Base-by-base conservation (phyloP, 2,797 vertebrate genomes). In the Spatula versicolor region DNA sequence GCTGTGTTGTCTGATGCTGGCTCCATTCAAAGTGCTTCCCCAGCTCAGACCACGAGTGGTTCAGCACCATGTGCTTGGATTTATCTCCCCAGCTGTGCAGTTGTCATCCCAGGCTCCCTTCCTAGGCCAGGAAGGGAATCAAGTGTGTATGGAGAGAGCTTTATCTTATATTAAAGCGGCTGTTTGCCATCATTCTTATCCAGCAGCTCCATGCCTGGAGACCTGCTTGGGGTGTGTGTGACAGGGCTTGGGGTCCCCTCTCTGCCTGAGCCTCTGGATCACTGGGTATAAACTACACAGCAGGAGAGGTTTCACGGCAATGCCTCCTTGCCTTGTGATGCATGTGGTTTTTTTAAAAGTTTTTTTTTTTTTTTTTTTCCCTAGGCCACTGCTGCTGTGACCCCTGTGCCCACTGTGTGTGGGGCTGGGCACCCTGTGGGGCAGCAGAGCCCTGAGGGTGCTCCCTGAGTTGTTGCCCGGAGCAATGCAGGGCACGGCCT, bases 401-500 rank as follows among this genome's bases (percentile, higher is more conserved):
- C 45, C 74, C 5, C 41, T 41, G 48, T 80, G 33, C 3, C 7
- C 59, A 0, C 0, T 39, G 21, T 22, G 21, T 46, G 46, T 46
- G 90, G 9, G 21, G 8, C 13, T 71, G 8, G 19, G 1, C 7
- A 55, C 8, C 7, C 1, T 0, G 0, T 35, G 35, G 60, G 18
- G 3, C 10, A 9, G 4, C 39, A 9, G 6, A 82, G 5, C 3
- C 30, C 4, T 1, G 4, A 21, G 21, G 13, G 4, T 14, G 37
- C 33, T 77, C 25, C n/a, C 37, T 43, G 7, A 81, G 6, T 39
- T 74, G n/a, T 39, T 71, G n/a, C 19, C 22, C 11, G n/a, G 50
- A 66, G 41, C 48, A 7, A 28, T 3, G 0, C 9, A 20, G 4
- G 11, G 13, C 11, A 55, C 10, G 19, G 46, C 8, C 11, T 41